Evolutionary conservation across 30 jellyfish, hydroid and myxozoan genomes (phyloP), one percentile per base, ranked within the genome.

Genomic region (Hydractinia symbiolongicarpus): DNA sequence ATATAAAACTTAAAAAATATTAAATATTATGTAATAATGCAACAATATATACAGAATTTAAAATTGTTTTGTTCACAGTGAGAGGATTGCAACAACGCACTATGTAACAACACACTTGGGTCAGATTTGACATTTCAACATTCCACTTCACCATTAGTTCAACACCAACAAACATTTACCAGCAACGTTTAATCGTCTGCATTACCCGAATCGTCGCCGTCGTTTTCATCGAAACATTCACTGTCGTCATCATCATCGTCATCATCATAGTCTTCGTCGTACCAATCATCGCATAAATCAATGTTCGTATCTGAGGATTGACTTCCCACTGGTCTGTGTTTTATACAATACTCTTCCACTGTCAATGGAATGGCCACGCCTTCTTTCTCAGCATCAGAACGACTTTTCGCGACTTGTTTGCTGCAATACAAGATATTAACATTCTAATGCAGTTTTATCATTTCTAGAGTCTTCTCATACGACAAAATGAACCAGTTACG

Each of bases 171-270:
- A 30, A 30, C 44, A 30, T 30, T 30, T 30, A 30, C 44, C 44
- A 60, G 19, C 17, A 60, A 60, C 78, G 21, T 19, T 77, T 57
- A 77, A 61, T 77, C 54, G 80, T 85, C 97, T 55, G 84, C 98
- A 81, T 86, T 91, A 19, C 98, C 98, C 19, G 98, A 91, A 58
- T 91, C 98, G 79, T 91, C 98, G 68, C 86, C 98, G 79, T 91
- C 98, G 54, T 82, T 67, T 78, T 91, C 86, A 74, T 84, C 95
- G 82, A 91, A 86, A 54, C 97, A 89, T 64, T 91, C 96, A 77
- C 86, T 96, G 68, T 82, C 79, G 50, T 90, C 95, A 50, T 81
- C 85, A 7, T 81, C 89, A 8, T 66, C 86, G 21, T 81, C 58
- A 10, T 91, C 98, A 56, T 89, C 95, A 66, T 91, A 95, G 76